Percentiles rank a stretch among this genome's conserved stretches.
phyloP scores from a whole-genome alignment of 2,797 vertebrate species.

The Pseudochromis fuscus region DNA sequence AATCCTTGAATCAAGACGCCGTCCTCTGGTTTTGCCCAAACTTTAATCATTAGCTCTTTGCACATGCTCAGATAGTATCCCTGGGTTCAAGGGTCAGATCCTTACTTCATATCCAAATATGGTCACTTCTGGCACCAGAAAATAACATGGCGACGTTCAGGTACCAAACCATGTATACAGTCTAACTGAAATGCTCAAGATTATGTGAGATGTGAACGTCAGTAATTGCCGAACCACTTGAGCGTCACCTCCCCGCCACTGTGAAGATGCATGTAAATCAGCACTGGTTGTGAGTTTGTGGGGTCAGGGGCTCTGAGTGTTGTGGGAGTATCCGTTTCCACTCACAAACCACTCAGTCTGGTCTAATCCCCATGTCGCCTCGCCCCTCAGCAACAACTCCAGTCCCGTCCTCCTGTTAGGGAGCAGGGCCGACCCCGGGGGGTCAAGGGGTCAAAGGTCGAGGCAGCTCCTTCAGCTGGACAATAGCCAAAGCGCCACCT shows the following conservation, averaged over 20 bases:
- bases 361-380: conserved; percentile 76
- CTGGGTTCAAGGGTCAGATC: too few species aligned
- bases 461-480: conserved; percentile 79
- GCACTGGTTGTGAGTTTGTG: conserved; percentile 38
- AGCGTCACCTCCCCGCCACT: conserved; percentile 24
- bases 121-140: too few species aligned
- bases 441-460: conserved; percentile 78
- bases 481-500: conserved; percentile 85
- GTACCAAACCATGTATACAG: too few species aligned
- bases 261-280: conserved; percentile 43
- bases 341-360: conserved; percentile 69
- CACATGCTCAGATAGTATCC: too few species aligned
- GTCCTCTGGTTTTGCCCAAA: too few species aligned
- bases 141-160: too few species aligned
- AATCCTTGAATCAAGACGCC: too few species aligned
- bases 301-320: conserved; percentile 35
- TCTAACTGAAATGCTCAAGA: conserved; percentile 6
- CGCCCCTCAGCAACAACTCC: conserved; percentile 72
- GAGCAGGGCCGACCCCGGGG: conserved; percentile 63
- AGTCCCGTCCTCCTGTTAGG: conserved; percentile 74
- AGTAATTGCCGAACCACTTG: conserved; percentile 8
- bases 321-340: conserved; percentile 71
- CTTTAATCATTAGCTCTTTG: too few species aligned
- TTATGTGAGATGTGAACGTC: conserved; percentile 10
- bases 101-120: too few species aligned